phyloP scores from a whole-genome alignment of 2,797 vertebrate genomes.

The Lophotriccus pileatus region DNA sequence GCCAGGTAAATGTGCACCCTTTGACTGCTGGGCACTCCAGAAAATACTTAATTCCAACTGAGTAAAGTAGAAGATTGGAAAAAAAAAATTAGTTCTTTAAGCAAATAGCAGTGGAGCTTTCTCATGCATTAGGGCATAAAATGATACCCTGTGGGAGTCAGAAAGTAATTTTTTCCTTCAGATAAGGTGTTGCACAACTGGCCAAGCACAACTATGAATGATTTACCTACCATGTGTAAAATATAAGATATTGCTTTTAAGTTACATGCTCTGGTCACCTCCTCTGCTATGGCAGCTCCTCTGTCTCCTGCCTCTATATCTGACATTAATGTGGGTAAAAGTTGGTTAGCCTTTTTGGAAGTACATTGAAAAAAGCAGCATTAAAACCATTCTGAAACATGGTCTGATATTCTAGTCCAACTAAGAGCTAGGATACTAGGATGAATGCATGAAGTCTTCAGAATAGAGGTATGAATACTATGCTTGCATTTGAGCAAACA shows the following conservation, averaged over 20 bases:
- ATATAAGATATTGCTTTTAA: neutral
- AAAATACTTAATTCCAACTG: constrained; percentile 22
- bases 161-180: constrained; percentile 51
- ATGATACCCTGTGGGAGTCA: constrained; percentile 37
- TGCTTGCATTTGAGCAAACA: constrained; percentile 7
- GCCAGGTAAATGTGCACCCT: neutral
- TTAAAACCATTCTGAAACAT: neutral
- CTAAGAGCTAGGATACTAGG: neutral
- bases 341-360: neutral
- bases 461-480: neutral
- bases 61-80: constrained; percentile 23
- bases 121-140: constrained; percentile 33
- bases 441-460: neutral
- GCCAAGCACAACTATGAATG: constrained; percentile 48
- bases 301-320: neutral
- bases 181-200: constrained; percentile 41
- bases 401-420: neutral
- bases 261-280: neutral
- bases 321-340: neutral
- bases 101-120: neutral
- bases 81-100: constrained; percentile 27
- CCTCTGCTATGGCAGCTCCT: neutral
- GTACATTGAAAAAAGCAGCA: neutral
- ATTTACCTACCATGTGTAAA: constrained; percentile 43
- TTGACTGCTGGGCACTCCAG: neutral